Percentiles rank a stretch among this genome's conserved stretches.
Evolutionary conservation across 2,888 invertebrate genomes (phyloP).

Genomic region (Aphrophora alni): DNA sequence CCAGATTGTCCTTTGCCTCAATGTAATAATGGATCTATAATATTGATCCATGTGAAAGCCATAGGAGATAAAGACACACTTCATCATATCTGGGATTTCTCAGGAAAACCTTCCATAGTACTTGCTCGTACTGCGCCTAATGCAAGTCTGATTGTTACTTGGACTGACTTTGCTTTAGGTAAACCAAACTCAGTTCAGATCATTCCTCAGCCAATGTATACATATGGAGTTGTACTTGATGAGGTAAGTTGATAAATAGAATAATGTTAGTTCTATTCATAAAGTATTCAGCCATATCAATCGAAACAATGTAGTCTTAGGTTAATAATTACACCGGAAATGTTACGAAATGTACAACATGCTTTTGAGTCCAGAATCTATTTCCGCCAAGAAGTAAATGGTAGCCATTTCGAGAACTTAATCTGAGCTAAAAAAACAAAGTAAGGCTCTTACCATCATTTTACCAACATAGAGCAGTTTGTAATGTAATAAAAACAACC

Average conservation of each 20-base stretch:
- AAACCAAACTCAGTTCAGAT: conserved; percentile 57
- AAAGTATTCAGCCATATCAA: no score
- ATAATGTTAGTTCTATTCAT: no score
- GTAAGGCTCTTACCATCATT: no score
- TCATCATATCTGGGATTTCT: conserved; percentile 73
- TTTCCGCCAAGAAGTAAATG: no score
- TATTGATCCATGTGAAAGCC: conserved; percentile 63
- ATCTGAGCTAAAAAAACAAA: no score
- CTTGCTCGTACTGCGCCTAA: conserved; percentile 61
- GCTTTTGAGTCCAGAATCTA: no score
- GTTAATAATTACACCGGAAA: no score
- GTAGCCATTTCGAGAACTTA: no score
- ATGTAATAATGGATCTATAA: conserved; percentile 30
- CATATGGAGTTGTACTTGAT: conserved; percentile 66
- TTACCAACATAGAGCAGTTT: no score
- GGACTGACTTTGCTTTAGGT: conserved; percentile 57
- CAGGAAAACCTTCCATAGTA: conserved; percentile 65
- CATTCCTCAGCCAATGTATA: conserved; percentile 61
- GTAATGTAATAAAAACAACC: no score
- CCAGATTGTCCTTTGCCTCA: background rate
- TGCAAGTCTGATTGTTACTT: conserved; percentile 61
- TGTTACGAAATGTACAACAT: no score
- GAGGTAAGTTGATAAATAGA: conserved; percentile 62
- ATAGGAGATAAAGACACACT: conserved; percentile 65
- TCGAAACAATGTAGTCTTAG: background rate